These are phyloP conservation scores for Masticophis lateralis DNA, from an alignment of 2,797 vertebrate species.

Conservation along the genomic window DNA sequence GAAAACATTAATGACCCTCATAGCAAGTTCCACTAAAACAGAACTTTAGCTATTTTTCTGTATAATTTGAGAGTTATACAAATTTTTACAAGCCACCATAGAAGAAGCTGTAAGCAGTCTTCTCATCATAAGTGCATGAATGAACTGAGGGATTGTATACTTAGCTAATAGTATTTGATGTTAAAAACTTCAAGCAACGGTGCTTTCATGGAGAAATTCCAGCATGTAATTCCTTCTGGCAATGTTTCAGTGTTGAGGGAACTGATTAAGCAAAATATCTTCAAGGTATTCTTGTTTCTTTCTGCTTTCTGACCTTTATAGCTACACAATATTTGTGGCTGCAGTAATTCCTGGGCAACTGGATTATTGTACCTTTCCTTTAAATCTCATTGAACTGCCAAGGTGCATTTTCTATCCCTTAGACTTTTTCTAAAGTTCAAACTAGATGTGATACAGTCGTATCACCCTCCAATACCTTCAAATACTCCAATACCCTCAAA, in stretches of 20 bases:
- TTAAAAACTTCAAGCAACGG: neutral
- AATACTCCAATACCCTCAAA: too few species aligned
- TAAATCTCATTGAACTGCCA: neutral
- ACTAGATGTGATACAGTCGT: neutral
- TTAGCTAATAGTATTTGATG: neutral
- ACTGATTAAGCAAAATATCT: neutral
- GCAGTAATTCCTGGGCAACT: neutral
- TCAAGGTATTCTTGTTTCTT: neutral
- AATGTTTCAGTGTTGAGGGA: neutral
- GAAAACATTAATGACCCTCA: neutral
- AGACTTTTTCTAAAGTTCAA: neutral
- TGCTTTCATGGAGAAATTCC: neutral
- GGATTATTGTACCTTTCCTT: neutral
- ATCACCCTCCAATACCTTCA: neutral
- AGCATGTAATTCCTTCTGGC: neutral
- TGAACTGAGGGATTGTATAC: neutral
- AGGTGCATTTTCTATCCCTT: neutral
- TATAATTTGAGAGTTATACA: neutral
- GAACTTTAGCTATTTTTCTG: neutral
- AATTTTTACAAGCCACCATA: neutral
- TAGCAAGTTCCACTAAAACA: neutral
- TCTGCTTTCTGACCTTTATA: neutral
- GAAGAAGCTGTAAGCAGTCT: neutral
- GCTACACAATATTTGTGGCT: too few species aligned
- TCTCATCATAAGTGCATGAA: neutral